phyloP scores from a whole-genome alignment of 2,797 vertebrate genomes.

The Xiphorhynchus erythropygius region DNA sequence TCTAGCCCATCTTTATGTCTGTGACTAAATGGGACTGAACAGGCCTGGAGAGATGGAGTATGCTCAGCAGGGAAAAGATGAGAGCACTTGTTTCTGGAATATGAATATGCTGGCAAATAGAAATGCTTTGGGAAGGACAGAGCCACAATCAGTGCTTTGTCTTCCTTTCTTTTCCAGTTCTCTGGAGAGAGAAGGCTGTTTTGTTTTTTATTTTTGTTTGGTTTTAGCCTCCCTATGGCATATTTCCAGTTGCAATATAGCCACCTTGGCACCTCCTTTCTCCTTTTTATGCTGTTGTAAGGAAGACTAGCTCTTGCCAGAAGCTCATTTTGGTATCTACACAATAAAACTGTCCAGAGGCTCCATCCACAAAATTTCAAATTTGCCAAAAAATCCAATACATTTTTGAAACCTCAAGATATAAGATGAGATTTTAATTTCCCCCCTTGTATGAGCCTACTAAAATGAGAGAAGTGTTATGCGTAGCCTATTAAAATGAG shows the following conservation, averaged over 20 bases:
- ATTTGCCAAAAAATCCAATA: neutral
- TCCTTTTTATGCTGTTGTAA: neutral
- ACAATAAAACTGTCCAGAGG: neutral
- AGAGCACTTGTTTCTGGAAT: slow-evolving; percentile 8
- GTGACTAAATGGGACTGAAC: neutral
- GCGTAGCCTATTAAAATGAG: neutral
- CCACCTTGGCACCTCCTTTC: neutral
- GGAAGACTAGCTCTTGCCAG: neutral
- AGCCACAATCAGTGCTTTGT: neutral
- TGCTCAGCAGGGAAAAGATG: slow-evolving; percentile 9
- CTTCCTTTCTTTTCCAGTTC: neutral
- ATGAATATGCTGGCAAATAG: slow-evolving; percentile 2
- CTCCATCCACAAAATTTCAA: neutral
- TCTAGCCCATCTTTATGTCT: neutral
- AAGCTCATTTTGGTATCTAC: neutral
- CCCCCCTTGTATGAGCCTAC: neutral
- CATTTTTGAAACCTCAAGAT: neutral
- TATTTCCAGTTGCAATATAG: neutral
- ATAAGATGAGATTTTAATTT: neutral
- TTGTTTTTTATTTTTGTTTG: neutral
- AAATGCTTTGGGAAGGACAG: neutral
- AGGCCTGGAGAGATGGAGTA: neutral
- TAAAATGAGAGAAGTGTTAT: neutral
- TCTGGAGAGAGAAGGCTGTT: neutral
- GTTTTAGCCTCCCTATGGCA: neutral